Evolutionary conservation across 2,113 vertebrate genomes (phyloP), one percentile per base, ranked within the genome.

Genomic region (Mirounga angustirostris): DNA sequence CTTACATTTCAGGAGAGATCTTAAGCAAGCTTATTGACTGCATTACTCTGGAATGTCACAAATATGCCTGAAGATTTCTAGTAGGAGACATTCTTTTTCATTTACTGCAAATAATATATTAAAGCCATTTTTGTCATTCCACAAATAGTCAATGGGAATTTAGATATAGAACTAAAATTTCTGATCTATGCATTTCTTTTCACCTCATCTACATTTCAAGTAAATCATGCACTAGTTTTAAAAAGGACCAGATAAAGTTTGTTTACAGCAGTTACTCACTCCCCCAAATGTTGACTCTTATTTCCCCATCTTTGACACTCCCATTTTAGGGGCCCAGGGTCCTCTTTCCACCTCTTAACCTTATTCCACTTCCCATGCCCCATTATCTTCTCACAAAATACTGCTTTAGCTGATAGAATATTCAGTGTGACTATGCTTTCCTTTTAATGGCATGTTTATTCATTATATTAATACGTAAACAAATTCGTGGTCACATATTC

Each of bases 61-160:
- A 54, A 54, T 36, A 78, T 1, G 7, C 4, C 15, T 94, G 19
- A 73, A 56, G 24, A 78, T 65, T 40, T 40, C 30, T 82, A 82
- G 3, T 8, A 73, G n/a, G 10, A 85, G 26, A 79, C 5, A 89
- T 94, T 71, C 8, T 78, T 94, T 89, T 96, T 89, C 52, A 78
- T 73, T 89, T 85, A 13, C 40, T 79, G 21, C 3, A 90, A 73
- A 79, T 56, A 79, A 74, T 19, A 52, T 19, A 61, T 89, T 85
- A 73, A 95, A 65, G 36, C 6, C 6, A 71, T 15, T 88, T 79
- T 91, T 91, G 16, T 59, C 61, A 54, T 79, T 28, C 18, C 1
- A 83, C 24, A 94, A 89, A n/a, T 87, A 67, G 79, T 74, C 50
- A 22, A 43, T 85, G 10, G 13, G 4, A 89, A 15, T 96, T 83